Conservation (phyloP, 2,113 vertebrate species). For the Pterocles gutturalis region DNA sequence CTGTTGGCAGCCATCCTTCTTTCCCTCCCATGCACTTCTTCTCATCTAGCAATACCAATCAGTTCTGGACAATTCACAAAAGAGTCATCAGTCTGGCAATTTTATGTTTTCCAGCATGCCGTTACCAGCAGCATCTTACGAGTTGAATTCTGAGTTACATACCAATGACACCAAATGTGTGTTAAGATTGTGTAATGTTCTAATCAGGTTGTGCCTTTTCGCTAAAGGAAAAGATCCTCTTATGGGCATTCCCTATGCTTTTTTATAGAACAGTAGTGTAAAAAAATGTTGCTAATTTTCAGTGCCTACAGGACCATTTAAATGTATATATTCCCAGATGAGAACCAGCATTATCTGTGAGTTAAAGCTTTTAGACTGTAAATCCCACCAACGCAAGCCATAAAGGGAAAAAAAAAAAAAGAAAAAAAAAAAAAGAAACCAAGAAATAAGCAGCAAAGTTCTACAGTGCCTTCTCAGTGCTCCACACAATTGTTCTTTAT, state of each 20-base stretch:
- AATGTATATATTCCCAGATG: background rate
- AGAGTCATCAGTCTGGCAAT: background rate
- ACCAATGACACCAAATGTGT: background rate
- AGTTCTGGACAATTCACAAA: background rate
- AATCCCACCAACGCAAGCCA: background rate
- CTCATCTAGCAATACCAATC: background rate
- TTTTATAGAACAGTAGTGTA: background rate
- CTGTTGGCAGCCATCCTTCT: background rate
- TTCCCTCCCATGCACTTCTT: background rate
- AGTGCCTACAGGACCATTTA: background rate
- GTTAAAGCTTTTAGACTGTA: conserved; percentile 3
- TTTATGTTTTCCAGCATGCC: background rate
- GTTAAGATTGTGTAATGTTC: background rate
- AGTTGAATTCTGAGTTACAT: background rate
- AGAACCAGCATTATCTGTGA: conserved; percentile 31
- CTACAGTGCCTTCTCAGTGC: background rate
- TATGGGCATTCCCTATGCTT: background rate
- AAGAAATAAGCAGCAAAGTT: background rate
- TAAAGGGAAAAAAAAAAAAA: background rate
- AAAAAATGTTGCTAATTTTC: conserved; percentile 13
- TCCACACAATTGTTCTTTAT: background rate
- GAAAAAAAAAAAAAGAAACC: background rate
- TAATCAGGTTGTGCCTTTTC: background rate
- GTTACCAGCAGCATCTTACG: background rate
- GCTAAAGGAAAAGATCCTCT: background rate